Evolutionary conservation across 2,113 vertebrate genomes (phyloP).

Genomic region (Sarotherodon lohbergeri): DNA sequence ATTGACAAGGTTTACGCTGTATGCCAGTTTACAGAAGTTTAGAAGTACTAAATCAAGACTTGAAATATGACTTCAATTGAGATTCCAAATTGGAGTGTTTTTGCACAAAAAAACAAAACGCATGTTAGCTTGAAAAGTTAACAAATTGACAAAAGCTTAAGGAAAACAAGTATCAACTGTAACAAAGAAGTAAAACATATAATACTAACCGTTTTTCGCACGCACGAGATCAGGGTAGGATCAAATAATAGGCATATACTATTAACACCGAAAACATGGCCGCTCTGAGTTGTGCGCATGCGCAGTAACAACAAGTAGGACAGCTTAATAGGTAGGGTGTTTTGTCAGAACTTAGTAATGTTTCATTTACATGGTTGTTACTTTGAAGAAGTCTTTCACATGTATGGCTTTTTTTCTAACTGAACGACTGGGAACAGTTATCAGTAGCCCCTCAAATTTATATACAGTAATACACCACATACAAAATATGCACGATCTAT

Average conservation of each 20-base stretch:
- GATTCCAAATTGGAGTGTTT: not conserved
- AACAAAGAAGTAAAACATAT: not conserved
- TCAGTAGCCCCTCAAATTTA: not conserved
- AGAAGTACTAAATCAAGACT: not conserved
- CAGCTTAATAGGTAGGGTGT: not conserved
- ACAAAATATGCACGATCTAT: not conserved
- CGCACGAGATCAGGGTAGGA: not conserved
- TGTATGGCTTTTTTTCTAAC: not conserved
- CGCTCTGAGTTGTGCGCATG: not conserved
- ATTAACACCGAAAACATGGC: not conserved
- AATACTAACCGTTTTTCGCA: not conserved
- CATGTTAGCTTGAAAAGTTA: not conserved
- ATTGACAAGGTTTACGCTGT: not conserved
- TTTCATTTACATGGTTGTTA: not conserved
- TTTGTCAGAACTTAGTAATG: not conserved
- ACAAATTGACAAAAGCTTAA: not conserved
- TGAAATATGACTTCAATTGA: not conserved
- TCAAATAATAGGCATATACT: not conserved
- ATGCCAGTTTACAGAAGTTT: not conserved
- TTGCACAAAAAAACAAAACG: not conserved
- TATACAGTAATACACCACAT: not conserved
- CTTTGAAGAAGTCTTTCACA: not conserved
- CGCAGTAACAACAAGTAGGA: not conserved
- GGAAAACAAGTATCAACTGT: not conserved
- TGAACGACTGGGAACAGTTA: conserved; percentile 3